Evolutionary conservation across 1,140 invertebrate species (phyloP).

Genomic region (Brachionus paranguensis): DNA sequence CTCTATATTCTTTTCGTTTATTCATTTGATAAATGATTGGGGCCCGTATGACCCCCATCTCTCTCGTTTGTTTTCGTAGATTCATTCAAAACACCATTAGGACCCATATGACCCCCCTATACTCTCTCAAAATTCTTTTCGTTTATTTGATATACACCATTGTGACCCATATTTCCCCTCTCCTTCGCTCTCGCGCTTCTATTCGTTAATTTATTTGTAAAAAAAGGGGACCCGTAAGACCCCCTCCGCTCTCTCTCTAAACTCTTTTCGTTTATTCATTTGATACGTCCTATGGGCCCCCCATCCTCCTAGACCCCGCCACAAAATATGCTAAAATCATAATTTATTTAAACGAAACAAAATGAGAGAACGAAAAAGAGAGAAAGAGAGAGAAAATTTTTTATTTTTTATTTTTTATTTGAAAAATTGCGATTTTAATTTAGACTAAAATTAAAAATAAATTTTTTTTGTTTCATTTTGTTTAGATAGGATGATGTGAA

Average conservation of each 20-base stretch:
- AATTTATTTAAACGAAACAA: constrained; percentile 24
- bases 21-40: neutral
- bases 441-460: neutral
- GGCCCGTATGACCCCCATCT: neutral
- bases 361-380: neutral
- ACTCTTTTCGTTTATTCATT: neutral
- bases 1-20: too few relatives aligned
- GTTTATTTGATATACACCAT: too few relatives aligned
- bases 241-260: too few relatives aligned
- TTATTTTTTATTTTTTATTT: neutral
- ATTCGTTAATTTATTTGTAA: too few relatives aligned
- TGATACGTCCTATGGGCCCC: neutral
- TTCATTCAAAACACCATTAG: too few relatives aligned
- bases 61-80: neutral
- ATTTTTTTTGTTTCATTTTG: neutral
- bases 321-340: neutral
- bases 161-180: too few relatives aligned
- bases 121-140: too few relatives aligned
- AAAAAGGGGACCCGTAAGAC: too few relatives aligned
- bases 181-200: too few relatives aligned
- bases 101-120: too few relatives aligned
- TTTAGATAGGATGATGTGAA: constrained; percentile 36
- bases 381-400: neutral
- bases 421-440: neutral
- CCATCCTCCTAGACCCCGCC: neutral